These are phyloP conservation scores for Hermodice carunculata DNA, from an alignment of 2,888 invertebrate species.

Conservation along the genomic window DNA sequence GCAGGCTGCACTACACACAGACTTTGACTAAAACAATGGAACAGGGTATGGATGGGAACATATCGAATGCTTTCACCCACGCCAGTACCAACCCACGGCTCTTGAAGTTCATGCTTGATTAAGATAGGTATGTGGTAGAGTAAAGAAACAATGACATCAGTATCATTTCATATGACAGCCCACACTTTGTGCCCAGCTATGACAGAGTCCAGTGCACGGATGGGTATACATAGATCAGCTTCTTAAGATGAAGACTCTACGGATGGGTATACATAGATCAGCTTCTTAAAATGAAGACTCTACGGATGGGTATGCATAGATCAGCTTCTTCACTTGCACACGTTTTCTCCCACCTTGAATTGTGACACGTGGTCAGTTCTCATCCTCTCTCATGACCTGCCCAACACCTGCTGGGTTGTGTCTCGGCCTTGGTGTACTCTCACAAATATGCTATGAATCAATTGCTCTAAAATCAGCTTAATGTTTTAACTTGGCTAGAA, in stretches of 20 bases:
- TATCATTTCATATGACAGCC: not conserved
- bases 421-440: too few relatives aligned
- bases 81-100: too few relatives aligned
- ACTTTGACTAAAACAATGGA: too few relatives aligned
- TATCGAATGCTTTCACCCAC: too few relatives aligned
- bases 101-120: too few relatives aligned
- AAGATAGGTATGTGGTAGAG: not conserved
- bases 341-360: not conserved
- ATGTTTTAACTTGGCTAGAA: not conserved
- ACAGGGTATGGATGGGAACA: too few relatives aligned
- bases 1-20: too few relatives aligned
- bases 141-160: not conserved
- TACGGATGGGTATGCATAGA: not conserved
- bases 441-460: too few relatives aligned
- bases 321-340: not conserved
- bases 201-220: not conserved
- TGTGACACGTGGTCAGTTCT: not conserved
- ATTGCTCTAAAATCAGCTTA: too few relatives aligned
- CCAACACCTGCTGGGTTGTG: too few relatives aligned
- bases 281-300: not conserved
- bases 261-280: not conserved
- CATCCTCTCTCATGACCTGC: too few relatives aligned
- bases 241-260: not conserved
- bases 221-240: not conserved
- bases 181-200: not conserved